A percentile compares a stretch with the other conserved stretches of the same genome.
These are phyloP conservation scores for Helleia helle DNA, from an alignment of 2,888 invertebrate genomes.

Conservation along the genomic window DNA sequence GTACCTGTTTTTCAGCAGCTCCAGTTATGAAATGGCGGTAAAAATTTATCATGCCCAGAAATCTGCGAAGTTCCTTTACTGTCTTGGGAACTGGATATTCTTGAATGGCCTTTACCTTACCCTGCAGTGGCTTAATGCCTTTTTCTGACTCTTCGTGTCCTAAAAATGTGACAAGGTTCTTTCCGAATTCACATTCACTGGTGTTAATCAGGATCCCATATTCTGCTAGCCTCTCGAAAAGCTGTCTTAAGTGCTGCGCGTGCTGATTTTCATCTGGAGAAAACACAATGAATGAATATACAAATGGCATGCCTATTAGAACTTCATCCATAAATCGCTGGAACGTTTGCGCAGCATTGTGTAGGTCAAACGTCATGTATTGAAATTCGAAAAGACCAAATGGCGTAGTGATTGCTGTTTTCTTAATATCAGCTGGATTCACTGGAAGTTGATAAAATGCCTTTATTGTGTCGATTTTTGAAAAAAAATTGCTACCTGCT, in stretches of 20 bases:
- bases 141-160: conserved; percentile 10
- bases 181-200: no score
- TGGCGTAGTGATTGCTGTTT: conserved; percentile 19
- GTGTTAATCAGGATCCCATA: no score
- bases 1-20: conserved; percentile 9
- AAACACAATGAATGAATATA: conserved; percentile 9
- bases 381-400: conserved; percentile 14
- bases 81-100: conserved; percentile 16
- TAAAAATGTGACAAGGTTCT: neutral
- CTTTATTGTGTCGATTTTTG: conserved; percentile 30
- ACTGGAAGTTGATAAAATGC: conserved; percentile 25
- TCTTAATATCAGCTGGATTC: conserved; percentile 13
- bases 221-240: no score
- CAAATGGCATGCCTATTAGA: neutral
- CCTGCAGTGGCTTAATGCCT: conserved; percentile 11
- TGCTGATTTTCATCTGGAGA: neutral
- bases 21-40: conserved; percentile 16
- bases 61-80: conserved; percentile 16
- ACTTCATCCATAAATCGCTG: conserved; percentile 13
- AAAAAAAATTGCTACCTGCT: conserved; percentile 25
- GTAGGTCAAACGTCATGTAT: conserved; percentile 18
- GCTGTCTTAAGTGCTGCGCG: neutral
- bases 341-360: conserved; percentile 25
- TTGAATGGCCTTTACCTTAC: conserved; percentile 12
- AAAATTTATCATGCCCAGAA: conserved; percentile 23